These are phyloP conservation scores for Alfaro cultratus DNA, from an alignment of 2,797 vertebrate species.

Conservation along the genomic window DNA sequence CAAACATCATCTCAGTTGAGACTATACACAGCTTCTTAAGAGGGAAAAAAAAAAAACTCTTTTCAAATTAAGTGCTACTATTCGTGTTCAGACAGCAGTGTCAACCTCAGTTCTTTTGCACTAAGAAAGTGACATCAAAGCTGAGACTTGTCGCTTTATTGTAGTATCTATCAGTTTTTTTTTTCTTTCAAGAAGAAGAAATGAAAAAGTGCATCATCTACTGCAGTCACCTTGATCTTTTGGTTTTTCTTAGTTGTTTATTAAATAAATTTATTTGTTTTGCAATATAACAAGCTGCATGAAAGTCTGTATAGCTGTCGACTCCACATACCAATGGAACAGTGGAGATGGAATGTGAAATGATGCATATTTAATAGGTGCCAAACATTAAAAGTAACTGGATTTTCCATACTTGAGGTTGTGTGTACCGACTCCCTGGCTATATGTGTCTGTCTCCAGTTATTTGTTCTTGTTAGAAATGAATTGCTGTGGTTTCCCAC, in stretches of 20 bases:
- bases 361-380: not conserved
- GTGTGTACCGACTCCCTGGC: not conserved
- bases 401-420: not conserved
- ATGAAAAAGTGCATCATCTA: conserved; percentile 1
- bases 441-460: not conserved
- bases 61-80: not conserved
- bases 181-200: conserved; percentile 7
- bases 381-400: not conserved
- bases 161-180: not conserved
- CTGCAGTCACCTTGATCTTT: not conserved
- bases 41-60: not conserved
- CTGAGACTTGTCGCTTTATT: conserved; percentile 2
- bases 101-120: conserved; percentile 3
- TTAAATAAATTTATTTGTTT: not conserved
- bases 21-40: not conserved
- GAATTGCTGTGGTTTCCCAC: not conserved
- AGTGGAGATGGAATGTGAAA: not conserved
- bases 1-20: not conserved
- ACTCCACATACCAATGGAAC: not conserved
- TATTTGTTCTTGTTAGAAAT: not conserved
- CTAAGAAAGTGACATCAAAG: conserved; percentile 7
- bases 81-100: not conserved
- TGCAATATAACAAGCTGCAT: not conserved
- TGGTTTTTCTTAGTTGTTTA: not conserved
- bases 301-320: not conserved